Evolutionary conservation across 2,888 invertebrate genomes (phyloP).

Genomic region (Paralinhomoeus sp.): DNA sequence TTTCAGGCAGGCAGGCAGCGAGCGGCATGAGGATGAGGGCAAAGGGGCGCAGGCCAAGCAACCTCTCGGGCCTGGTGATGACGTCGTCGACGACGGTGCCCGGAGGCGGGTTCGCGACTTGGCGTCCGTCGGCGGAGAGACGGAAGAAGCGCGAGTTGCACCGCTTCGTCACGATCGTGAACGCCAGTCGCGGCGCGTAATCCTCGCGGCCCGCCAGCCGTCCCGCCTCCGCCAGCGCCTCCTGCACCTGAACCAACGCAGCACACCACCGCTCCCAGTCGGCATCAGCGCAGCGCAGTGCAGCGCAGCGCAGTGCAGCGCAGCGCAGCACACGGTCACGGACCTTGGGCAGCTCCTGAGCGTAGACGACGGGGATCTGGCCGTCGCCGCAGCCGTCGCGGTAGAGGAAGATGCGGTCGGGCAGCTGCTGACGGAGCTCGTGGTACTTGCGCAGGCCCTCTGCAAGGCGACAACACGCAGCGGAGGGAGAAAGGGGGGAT

Average conservation of each 20-base stretch:
- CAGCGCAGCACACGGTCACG: too few species aligned
- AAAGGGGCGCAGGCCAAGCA: conserved; percentile 3
- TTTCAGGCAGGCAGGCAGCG: too few species aligned
- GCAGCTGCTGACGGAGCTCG: conserved; percentile 40
- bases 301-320: too few species aligned
- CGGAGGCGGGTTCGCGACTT: conserved; percentile 46
- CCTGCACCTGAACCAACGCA: too few species aligned
- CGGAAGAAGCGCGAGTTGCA: conserved; percentile 47
- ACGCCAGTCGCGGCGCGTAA: conserved; percentile 45
- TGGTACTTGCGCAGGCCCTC: conserved; percentile 45
- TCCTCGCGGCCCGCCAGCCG: conserved; percentile 11
- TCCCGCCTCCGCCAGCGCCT: too few species aligned
- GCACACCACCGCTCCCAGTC: too few species aligned
- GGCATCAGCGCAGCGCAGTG: too few species aligned
- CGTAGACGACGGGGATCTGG: conserved; percentile 45
- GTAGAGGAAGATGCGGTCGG: conserved; percentile 58
- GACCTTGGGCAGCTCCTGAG: conserved; percentile 46
- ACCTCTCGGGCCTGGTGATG: conserved; percentile 50
- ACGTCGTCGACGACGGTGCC: conserved; percentile 63
- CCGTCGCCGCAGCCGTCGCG: conserved; percentile 85
- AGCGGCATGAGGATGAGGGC: too few species aligned
- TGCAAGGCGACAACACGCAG: conserved; percentile 29
- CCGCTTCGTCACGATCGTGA: conserved; percentile 70
- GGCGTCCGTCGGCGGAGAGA: conserved; percentile 5
- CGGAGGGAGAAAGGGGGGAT: not conserved